Evolutionary conservation across 2,113 vertebrate genomes (phyloP).

Genomic region (Strix aluco): DNA sequence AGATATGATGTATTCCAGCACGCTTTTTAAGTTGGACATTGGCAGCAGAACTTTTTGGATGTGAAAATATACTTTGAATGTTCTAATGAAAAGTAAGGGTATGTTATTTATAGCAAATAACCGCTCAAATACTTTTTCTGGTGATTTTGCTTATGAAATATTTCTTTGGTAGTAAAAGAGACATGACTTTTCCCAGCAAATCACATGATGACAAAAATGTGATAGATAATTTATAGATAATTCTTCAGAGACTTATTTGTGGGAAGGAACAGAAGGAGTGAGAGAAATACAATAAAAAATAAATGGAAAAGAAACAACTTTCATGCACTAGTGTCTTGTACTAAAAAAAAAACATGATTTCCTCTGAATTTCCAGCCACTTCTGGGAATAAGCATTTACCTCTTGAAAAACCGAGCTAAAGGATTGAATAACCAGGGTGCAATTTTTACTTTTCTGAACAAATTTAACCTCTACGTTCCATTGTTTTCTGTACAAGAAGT

Average conservation of each 20-base stretch:
- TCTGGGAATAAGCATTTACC: conserved; percentile 10
- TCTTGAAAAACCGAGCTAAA: background rate
- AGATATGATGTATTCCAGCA: background rate
- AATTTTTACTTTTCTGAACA: conserved; percentile 2
- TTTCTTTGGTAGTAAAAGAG: background rate
- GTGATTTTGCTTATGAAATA: background rate
- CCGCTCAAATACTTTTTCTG: background rate
- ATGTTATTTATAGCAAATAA: background rate
- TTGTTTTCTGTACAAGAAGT: conserved; percentile 6
- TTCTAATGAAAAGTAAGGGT: background rate
- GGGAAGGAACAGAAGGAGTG: background rate
- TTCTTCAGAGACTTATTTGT: background rate
- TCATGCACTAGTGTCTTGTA: background rate
- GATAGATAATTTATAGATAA: background rate
- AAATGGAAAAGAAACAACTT: background rate
- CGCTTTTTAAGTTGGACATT: background rate
- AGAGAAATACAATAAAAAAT: background rate
- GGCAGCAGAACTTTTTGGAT: background rate
- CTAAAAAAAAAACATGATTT: background rate
- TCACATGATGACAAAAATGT: background rate
- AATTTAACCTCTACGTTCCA: background rate
- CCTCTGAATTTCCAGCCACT: background rate
- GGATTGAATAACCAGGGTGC: background rate
- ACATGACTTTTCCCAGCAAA: background rate
- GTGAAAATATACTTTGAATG: background rate